These are phyloP conservation scores for Vireo altiloquus DNA, from an alignment of 2,113 vertebrate species.

Conservation along the genomic window DNA sequence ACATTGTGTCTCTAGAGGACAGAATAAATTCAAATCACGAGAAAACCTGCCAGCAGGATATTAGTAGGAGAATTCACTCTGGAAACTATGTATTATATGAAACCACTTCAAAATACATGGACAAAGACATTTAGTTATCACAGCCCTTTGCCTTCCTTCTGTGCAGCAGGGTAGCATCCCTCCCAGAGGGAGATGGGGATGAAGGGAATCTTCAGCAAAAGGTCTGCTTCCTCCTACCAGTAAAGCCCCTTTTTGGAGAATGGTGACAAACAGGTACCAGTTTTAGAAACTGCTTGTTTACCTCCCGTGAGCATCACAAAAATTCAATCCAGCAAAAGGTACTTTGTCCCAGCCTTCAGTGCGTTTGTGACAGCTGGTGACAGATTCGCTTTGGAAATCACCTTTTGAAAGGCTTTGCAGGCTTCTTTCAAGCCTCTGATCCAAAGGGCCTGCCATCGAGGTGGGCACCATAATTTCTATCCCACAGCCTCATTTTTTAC, in stretches of 20 bases:
- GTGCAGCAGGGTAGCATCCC: background rate
- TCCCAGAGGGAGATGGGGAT: background rate
- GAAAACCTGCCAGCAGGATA: background rate
- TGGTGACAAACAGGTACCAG: background rate
- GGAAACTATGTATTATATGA: background rate
- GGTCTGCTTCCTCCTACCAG: background rate
- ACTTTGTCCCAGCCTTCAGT: background rate
- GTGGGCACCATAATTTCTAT: background rate
- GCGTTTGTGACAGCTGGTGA: background rate
- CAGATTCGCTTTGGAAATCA: background rate
- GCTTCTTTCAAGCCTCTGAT: background rate
- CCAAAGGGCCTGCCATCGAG: background rate
- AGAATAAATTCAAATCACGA: background rate
- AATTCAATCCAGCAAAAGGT: background rate
- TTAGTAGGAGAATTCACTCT: background rate
- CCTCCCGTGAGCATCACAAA: background rate
- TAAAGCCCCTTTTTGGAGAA: background rate
- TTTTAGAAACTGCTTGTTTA: background rate
- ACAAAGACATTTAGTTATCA: background rate
- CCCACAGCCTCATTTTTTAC: background rate
- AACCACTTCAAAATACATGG: background rate
- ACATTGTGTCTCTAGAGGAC: background rate
- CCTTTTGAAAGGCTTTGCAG: background rate
- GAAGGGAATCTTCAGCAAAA: background rate
- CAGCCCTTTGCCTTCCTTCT: background rate